A percentile compares a stretch with the other conserved stretches of the same genome.
Evolutionary conservation across 2,113 vertebrate genomes (phyloP).

Genomic region (Crypturellus undulatus): DNA sequence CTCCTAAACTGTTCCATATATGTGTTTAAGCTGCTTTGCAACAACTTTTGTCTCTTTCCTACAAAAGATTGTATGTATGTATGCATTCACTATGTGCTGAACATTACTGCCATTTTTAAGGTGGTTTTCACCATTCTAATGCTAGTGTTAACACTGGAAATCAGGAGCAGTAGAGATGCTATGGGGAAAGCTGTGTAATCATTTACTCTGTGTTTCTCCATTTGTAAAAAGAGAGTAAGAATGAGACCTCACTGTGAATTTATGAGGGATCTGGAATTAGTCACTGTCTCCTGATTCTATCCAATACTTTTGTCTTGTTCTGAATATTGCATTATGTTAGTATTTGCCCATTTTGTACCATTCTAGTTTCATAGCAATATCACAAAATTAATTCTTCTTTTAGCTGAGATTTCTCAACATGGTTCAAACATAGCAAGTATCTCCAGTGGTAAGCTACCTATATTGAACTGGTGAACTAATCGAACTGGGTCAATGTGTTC

Average conservation of each 20-base stretch:
- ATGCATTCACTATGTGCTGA: background rate
- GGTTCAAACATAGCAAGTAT: background rate
- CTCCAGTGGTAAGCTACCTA: background rate
- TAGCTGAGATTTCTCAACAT: background rate
- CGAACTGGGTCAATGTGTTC: background rate
- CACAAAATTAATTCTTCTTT: background rate
- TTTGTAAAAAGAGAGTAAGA: background rate
- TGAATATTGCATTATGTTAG: background rate
- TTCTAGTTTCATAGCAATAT: background rate
- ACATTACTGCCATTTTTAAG: background rate
- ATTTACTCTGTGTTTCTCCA: background rate
- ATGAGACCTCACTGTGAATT: background rate
- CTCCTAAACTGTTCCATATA: background rate
- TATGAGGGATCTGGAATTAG: background rate
- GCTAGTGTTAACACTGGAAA: background rate
- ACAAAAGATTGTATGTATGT: accelerated
- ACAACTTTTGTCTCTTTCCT: background rate
- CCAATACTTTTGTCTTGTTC: background rate
- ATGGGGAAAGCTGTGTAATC: background rate
- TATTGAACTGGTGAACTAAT: background rate
- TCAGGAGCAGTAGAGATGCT: background rate
- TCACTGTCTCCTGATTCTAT: background rate
- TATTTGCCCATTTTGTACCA: background rate
- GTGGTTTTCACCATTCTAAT: background rate
- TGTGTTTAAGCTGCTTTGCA: background rate